Conservation (phyloP, 1,140 invertebrate genomes). For the Ctenoplectra terminalis region DNA sequence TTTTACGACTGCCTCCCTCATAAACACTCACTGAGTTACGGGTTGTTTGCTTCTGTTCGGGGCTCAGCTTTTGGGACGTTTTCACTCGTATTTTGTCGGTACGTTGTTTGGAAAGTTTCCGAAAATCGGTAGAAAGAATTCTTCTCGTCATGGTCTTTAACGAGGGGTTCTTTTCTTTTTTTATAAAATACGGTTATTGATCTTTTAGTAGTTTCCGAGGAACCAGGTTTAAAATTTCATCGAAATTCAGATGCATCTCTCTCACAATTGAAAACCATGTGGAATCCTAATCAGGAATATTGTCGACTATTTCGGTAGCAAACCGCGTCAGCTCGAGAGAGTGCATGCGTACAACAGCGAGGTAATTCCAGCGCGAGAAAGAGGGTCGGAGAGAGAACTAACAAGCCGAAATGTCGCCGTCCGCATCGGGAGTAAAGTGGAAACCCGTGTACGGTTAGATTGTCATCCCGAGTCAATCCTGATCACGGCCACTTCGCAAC, state of each 20-base stretch:
- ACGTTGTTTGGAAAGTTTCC: not conserved
- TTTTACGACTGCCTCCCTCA: slow-evolving; percentile 80
- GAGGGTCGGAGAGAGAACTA: slow-evolving; percentile 12
- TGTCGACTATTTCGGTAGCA: not conserved
- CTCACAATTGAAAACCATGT: too few species aligned
- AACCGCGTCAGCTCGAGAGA: slow-evolving; percentile 6
- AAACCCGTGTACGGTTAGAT: slow-evolving; percentile 82
- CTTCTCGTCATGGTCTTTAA: too few species aligned
- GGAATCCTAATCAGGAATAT: slow-evolving; percentile 22
- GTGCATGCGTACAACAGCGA: not conserved
- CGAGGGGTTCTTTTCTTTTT: too few species aligned
- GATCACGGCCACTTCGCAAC: slow-evolving; percentile 73
- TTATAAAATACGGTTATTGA: too few species aligned
- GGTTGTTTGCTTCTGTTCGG: slow-evolving; percentile 76
- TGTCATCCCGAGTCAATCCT: slow-evolving; percentile 82
- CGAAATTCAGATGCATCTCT: too few species aligned
- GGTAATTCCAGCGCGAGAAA: slow-evolving; percentile 2
- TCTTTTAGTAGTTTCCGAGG: too few species aligned
- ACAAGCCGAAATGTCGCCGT: slow-evolving; percentile 52
- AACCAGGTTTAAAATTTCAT: too few species aligned
- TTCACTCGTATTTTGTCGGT: slow-evolving; percentile 43
- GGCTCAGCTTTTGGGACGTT: slow-evolving; percentile 73
- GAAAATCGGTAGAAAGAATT: too few species aligned
- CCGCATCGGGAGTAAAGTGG: slow-evolving; percentile 75
- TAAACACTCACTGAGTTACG: slow-evolving; percentile 81